Evolutionary conservation across 1,140 invertebrate genomes (phyloP), one percentile per base, ranked within the genome.

Genomic region (Onthophagus taurus): DNA sequence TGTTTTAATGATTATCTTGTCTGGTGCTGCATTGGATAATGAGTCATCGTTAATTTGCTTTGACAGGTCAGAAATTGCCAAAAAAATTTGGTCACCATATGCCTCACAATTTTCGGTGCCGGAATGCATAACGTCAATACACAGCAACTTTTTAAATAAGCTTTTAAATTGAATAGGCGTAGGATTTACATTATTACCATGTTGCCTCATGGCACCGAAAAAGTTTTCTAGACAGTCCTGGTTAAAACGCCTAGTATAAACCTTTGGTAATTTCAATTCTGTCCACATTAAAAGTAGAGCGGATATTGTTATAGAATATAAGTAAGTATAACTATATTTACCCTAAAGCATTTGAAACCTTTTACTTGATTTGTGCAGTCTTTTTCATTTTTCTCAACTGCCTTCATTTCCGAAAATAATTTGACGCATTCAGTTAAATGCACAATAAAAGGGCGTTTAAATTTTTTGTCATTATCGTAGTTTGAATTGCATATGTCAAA

Each of bases 151-250:
- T 47, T 36, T 50, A 13, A 47, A 50, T 18, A 33, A 12, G 12
- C 31, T 47, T 7, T 21, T 9, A 31, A 50, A 48, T 24, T 44
- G 49, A 34, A 48, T 47, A 9, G 45, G 24, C 11, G 45, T 50
- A 13, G 49, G 49, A 41, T 48, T 50, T 4, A 9, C 33, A 11
- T 18, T 21, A 34, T 50, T 50, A 8, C 49, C 39, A 23, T 44
- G 42, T 24, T 44, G 42, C 8, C 42, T 9, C 2, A 44, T 35
- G 8, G 16, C 14, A 6, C 45, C 38, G 45, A 52, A 52, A 36
- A 50, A 50, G 30, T 52, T 50, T 37, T 52, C 47, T 13, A 52
- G 31, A 31, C 30, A 39, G 38, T 52, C 47, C 37, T 49, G 47
- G 35, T 52, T 49, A 9, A 52, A 24, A 18, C 44, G 1, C 29